phyloP scores from a whole-genome alignment of 2,888 invertebrate genomes.

The Sinhomidia bicolor region DNA sequence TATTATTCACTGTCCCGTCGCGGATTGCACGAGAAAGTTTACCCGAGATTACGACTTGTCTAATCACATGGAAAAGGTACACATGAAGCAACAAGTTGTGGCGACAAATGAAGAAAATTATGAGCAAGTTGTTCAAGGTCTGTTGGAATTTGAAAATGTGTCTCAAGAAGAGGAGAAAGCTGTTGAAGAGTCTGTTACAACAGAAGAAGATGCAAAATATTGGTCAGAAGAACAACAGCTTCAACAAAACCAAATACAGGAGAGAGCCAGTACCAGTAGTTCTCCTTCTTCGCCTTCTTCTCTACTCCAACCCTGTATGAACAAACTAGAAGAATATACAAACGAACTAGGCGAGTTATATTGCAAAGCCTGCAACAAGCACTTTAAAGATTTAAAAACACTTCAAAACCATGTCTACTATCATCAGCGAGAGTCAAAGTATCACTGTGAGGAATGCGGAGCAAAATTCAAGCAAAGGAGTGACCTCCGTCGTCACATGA shows the following conservation, averaged over 20 bases:
- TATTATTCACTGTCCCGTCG: conserved; percentile 55
- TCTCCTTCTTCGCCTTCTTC: conserved; percentile 16
- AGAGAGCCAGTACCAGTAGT: not conserved
- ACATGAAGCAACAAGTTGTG: not conserved
- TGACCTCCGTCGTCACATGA: conserved; percentile 65
- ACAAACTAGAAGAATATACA: conserved; percentile 63
- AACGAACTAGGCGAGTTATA: conserved; percentile 61
- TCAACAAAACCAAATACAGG: not conserved
- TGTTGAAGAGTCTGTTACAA: not conserved
- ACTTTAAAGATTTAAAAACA: conserved; percentile 62
- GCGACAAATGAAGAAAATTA: not conserved
- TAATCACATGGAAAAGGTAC: conserved; percentile 60
- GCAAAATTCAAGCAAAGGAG: conserved; percentile 71
- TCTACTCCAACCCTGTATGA: conserved; percentile 62
- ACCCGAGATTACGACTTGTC: conserved; percentile 68
- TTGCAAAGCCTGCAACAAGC: conserved; percentile 66
- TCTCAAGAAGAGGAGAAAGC: conserved; percentile 1
- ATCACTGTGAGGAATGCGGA: conserved; percentile 63
- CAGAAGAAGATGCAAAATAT: not conserved
- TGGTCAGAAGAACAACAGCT: not conserved
- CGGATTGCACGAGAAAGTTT: conserved; percentile 62
- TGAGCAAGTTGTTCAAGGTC: not conserved
- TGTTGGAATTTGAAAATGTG: conserved; percentile 4
- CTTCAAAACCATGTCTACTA: conserved; percentile 69
- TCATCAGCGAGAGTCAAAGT: conserved; percentile 64